These are phyloP conservation scores for Aspidiotus rigidus DNA, from an alignment of 2,888 invertebrate genomes.

Conservation along the genomic window DNA sequence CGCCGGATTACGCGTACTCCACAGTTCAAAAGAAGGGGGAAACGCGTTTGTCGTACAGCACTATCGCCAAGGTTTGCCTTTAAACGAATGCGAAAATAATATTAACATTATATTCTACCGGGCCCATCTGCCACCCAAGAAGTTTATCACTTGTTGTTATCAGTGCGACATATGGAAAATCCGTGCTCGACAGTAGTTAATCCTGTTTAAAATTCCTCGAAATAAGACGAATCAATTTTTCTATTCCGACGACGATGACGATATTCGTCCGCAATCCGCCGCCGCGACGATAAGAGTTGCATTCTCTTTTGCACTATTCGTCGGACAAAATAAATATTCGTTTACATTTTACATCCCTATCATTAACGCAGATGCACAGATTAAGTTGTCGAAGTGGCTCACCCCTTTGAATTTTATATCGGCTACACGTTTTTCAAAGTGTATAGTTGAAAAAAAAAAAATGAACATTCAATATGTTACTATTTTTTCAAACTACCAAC, in stretches of 20 bases:
- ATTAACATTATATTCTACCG: not conserved
- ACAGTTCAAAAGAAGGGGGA: not conserved
- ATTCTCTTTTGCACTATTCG: not conserved
- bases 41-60: not conserved
- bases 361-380: conserved; percentile 23
- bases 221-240: not conserved
- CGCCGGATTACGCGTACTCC: not conserved
- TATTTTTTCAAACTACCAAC: conserved; percentile 2
- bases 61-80: too few species aligned
- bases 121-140: conserved; percentile 26
- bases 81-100: not conserved
- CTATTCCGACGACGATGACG: not conserved
- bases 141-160: conserved; percentile 30
- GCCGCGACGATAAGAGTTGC: not conserved
- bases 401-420: conserved; percentile 17
- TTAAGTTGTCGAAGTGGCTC: conserved; percentile 24
- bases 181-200: not conserved
- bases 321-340: not conserved
- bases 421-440: not conserved
- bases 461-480: conserved; percentile 10
- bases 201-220: conserved; percentile 17
- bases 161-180: conserved; percentile 27
- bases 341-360: conserved; percentile 7
- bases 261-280: not conserved
- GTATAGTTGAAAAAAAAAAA: not conserved